These are phyloP conservation scores for Jaculus jaculus DNA, from an alignment of 2,113 vertebrate genomes.

Conservation along the genomic window DNA sequence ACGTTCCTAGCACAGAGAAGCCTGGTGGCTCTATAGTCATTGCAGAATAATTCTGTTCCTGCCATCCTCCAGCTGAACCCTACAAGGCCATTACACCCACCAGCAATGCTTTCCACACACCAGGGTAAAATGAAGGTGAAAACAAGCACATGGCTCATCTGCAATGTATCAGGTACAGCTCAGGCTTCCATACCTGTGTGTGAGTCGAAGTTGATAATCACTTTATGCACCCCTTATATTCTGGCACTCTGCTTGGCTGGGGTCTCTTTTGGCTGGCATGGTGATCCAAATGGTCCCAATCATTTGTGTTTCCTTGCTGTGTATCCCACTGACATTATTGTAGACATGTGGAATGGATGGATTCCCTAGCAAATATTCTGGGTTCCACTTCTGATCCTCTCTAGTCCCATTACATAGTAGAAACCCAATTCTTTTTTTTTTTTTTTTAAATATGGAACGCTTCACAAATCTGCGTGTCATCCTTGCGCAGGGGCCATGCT, in stretches of 20 bases:
- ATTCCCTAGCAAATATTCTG: not conserved
- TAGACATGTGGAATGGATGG: not conserved
- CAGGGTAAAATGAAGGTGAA: too few relatives aligned
- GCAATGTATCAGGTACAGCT: not conserved
- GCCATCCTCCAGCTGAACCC: not conserved
- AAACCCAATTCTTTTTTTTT: not conserved
- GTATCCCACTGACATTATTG: not conserved
- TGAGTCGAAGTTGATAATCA: not conserved
- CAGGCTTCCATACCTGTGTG: not conserved
- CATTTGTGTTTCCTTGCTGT: not conserved
- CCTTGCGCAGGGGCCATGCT: too few relatives aligned
- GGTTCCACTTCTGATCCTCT: not conserved
- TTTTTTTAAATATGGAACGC: too few relatives aligned
- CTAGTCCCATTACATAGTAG: not conserved
- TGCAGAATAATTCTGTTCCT: not conserved
- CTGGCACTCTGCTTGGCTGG: not conserved
- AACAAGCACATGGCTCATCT: not conserved
- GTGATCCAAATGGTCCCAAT: too few relatives aligned
- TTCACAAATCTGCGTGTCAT: too few relatives aligned
- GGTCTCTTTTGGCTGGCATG: not conserved
- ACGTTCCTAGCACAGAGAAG: too few relatives aligned
- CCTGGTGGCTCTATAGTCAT: not conserved
- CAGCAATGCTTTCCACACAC: too few relatives aligned
- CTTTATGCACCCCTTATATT: not conserved
- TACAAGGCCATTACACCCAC: not conserved